Base-by-base conservation (phyloP, 2,888 invertebrate species). In the Sesamia inferens region DNA sequence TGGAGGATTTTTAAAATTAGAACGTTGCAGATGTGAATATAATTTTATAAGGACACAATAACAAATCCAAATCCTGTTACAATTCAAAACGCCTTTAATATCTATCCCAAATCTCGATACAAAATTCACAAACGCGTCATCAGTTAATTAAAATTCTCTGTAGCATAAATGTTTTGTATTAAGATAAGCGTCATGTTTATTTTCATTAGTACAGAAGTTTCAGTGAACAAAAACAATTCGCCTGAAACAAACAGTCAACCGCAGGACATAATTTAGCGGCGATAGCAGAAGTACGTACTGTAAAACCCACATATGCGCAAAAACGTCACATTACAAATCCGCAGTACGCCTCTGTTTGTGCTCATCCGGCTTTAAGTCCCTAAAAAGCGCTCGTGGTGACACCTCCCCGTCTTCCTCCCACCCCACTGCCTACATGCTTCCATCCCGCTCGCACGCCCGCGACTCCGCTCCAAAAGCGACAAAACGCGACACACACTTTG, bases 301-400 rank as follows among this genome's bases (percentile, higher is more conserved):
- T 90, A 92, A 91, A 89, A 81, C 88, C 88, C 84, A 91, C 92
- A 92, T 93, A 92, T 92, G 92, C 93, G 92, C 94, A 92, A 93
- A 92, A 92, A 87, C 92, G 92, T 90, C 90, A 91, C 91, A 88
- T 92, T 89, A 89, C 90, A 93, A 85, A 93, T 93, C 93, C 93
- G 90, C 93, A 92, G 89, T 91, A 89, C 89, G 88, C 88, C 88
- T 89, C 87, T 87, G 90, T 91, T 90, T 89, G 89, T 87, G 91
- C 92, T 94, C 92, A 93, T 93, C 93, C 93, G 91, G 90, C 92
- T 92, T 92, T 84, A 89, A 90, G 91, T 92, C 93, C 94, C 93
- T 94, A 94, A 95, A 95, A 94, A 94, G 93, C 93, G 92, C 91
- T 89, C 90, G 88, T 92, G 95, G 94, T 95, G 96, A 96, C 96